Percentiles rank a stretch among this genome's conserved stretches.
Conservation (phyloP, 2,888 invertebrate genomes). For the Thereva unica region DNA sequence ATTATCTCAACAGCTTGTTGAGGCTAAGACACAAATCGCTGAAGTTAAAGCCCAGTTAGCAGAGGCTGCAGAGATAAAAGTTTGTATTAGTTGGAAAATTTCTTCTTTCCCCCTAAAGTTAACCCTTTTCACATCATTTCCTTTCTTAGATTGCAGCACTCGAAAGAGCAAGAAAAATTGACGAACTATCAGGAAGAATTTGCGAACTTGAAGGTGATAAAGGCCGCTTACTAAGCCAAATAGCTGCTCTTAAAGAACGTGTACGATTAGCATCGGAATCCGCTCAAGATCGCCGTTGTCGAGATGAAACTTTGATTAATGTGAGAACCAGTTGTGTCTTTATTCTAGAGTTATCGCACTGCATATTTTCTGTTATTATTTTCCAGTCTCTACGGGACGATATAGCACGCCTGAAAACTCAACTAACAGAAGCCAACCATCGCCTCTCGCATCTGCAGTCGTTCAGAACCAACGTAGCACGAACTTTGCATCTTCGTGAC, state of each 20-base stretch:
- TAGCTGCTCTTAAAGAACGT: constrained; percentile 52
- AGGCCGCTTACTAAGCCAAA: constrained; percentile 60
- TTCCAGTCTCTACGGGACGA: constrained; percentile 72
- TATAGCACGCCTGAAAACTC: constrained; percentile 73
- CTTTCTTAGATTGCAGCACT: constrained; percentile 73
- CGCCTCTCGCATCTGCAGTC: constrained; percentile 78
- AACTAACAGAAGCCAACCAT: constrained; percentile 72
- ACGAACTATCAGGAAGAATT: constrained; percentile 78
- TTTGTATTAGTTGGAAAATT: constrained; percentile 46
- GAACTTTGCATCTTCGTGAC: constrained; percentile 72
- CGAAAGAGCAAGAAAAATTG: constrained; percentile 81
- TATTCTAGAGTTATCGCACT: neutral
- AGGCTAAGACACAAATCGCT: constrained; percentile 78
- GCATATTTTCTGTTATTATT: neutral
- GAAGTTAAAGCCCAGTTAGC: constrained; percentile 84
- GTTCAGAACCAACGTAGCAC: constrained; percentile 74
- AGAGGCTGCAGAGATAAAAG: constrained; percentile 86
- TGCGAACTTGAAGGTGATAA: constrained; percentile 80
- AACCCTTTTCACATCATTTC: neutral
- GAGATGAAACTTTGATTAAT: constrained; percentile 56
- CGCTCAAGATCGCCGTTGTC: constrained; percentile 54
- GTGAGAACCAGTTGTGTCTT: constrained; percentile 45
- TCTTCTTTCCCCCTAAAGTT: neutral
- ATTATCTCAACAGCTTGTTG: constrained; percentile 75
- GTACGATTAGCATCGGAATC: constrained; percentile 54